A percentile compares a stretch with the other conserved stretches of the same genome.
Conservation (phyloP, 2,888 invertebrate species). For the Idaea aversata region DNA sequence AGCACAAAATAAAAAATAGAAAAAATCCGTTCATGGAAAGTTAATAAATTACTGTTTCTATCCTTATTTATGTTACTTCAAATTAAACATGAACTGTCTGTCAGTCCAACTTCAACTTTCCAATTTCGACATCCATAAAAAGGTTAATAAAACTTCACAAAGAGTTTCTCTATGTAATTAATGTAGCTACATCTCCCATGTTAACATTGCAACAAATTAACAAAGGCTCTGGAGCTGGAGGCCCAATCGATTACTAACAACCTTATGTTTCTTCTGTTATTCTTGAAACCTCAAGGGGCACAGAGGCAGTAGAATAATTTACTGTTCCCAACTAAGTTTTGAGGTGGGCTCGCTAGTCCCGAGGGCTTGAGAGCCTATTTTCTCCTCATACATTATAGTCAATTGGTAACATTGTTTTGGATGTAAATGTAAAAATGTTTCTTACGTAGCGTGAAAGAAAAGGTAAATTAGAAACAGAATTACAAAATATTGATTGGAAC, state of each 20-base stretch:
- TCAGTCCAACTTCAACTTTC: no score
- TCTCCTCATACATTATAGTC: conserved; percentile 45
- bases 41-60: no score
- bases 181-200: neutral
- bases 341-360: conserved; percentile 53
- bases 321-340: conserved; percentile 65
- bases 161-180: no score
- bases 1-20: no score
- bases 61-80: no score
- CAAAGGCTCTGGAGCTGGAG: conserved; percentile 27
- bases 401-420: conserved; percentile 38
- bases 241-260: conserved; percentile 48
- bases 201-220: conserved; percentile 12
- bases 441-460: conserved; percentile 9
- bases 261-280: conserved; percentile 55
- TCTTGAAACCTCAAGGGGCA: conserved; percentile 49
- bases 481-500: no score
- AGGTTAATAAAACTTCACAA: no score
- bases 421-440: conserved; percentile 28
- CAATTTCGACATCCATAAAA: no score
- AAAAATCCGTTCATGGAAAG: no score
- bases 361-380: conserved; percentile 43
- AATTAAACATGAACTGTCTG: no score
- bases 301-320: conserved; percentile 60
- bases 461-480: conserved; percentile 8